Evolutionary conservation across 2,113 vertebrate species (phyloP).

Genomic region (Chiloscyllium plagiosum): DNA sequence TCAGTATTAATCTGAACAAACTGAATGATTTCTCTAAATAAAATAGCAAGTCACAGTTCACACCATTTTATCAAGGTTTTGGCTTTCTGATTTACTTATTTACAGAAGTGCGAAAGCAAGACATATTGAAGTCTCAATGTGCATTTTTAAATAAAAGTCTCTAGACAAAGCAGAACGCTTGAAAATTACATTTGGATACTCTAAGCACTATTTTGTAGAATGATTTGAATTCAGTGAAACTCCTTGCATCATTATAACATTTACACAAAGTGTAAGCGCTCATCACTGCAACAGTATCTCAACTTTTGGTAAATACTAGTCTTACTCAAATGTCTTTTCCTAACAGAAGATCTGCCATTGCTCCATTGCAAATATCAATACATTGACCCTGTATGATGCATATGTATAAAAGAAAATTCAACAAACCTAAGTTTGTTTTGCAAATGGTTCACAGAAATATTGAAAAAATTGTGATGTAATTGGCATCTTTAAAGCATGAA

Average conservation of each 20-base stretch:
- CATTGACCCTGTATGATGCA: not conserved
- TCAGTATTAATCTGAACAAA: slow-evolving; percentile 11
- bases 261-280: not conserved
- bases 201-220: not conserved
- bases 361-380: not conserved
- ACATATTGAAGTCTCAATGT: not conserved
- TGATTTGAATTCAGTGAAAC: not conserved
- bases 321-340: not conserved
- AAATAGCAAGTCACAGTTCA: not conserved
- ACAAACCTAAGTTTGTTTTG: not conserved
- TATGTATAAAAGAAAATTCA: slow-evolving; percentile 23
- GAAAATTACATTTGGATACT: slow-evolving; percentile 3
- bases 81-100: not conserved
- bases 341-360: not conserved
- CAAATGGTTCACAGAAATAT: slow-evolving; percentile 28
- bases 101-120: not conserved
- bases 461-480: not conserved
- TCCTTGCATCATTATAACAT: not conserved
- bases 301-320: not conserved
- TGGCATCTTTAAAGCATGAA: slow-evolving; percentile 20
- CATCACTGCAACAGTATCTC: not conserved
- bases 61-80: not conserved
- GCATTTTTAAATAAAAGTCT: not conserved
- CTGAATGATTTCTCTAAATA: too few relatives aligned
- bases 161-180: not conserved